phyloP scores from a whole-genome alignment of 2,888 invertebrate species.

The Onthophagus sagittarius region DNA sequence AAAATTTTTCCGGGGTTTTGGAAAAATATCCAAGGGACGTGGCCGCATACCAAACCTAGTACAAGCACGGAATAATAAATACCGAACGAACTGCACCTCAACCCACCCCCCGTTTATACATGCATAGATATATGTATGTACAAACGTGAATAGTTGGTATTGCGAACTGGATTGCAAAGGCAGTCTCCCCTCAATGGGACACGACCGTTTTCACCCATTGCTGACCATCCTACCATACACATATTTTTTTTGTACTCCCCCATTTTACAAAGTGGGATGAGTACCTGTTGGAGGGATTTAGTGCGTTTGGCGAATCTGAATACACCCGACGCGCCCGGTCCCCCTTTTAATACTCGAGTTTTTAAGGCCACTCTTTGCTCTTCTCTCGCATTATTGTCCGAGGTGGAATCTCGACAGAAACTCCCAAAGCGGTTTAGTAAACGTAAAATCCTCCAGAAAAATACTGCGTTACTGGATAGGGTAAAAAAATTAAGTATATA shows the following conservation, averaged over 20 bases:
- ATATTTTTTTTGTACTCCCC: background rate
- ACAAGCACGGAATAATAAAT: background rate
- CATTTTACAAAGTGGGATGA: slow-evolving; percentile 8
- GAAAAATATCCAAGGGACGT: background rate
- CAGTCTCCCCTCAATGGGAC: background rate
- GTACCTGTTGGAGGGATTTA: background rate
- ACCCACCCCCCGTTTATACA: background rate
- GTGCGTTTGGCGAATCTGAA: background rate
- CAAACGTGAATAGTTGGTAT: background rate
- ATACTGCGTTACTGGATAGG: background rate
- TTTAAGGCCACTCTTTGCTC: background rate
- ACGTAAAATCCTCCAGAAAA: background rate
- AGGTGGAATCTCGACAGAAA: background rate
- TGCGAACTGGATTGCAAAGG: background rate
- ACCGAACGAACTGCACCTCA: background rate
- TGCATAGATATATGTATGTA: background rate
- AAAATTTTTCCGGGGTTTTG: background rate
- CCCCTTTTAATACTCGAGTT: background rate
- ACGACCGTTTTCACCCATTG: slow-evolving; percentile 10
- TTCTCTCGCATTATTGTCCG: background rate
- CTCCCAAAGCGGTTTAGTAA: background rate
- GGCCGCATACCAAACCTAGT: background rate
- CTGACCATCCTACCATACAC: slow-evolving; percentile 4
- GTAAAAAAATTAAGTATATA: background rate
- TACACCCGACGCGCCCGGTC: background rate